Evolutionary conservation across 2,888 invertebrate genomes (phyloP).

Genomic region (Molanna angustata): DNA sequence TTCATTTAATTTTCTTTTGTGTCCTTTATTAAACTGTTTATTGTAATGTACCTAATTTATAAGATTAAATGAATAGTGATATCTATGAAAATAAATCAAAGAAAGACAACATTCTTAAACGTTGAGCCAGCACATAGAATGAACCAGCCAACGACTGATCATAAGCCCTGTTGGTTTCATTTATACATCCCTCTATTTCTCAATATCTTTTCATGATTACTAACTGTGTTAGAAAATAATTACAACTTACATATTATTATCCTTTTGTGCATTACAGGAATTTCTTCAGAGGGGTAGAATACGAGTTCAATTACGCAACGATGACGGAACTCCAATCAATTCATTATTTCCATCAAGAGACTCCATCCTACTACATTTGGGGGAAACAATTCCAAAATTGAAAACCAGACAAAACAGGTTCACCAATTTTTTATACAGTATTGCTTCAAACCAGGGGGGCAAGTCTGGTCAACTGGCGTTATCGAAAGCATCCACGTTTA

Average conservation of each 20-base stretch:
- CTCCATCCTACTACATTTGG: conserved; percentile 72
- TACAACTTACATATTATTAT: too few species aligned
- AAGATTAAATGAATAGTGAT: too few species aligned
- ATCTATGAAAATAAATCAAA: too few species aligned
- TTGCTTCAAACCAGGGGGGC: background rate
- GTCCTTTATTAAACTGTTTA: too few species aligned
- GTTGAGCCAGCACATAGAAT: too few species aligned
- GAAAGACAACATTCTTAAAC: too few species aligned
- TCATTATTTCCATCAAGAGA: conserved; percentile 72
- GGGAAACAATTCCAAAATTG: conserved; percentile 85
- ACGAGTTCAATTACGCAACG: conserved; percentile 87
- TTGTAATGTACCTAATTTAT: too few species aligned
- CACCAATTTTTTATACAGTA: background rate
- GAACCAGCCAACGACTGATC: too few species aligned
- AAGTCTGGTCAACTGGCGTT: too few species aligned
- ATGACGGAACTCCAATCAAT: conserved; percentile 76
- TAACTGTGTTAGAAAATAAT: background rate
- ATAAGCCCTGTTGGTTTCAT: too few species aligned
- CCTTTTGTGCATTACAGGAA: conserved; percentile 67
- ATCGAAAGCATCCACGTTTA: too few species aligned
- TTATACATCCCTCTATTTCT: background rate
- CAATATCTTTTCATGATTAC: background rate
- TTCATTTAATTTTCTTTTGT: too few species aligned
- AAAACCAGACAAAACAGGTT: conserved; percentile 71
- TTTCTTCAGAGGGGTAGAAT: conserved; percentile 81